These are phyloP conservation scores for Coptodon rendalli DNA, from an alignment of 2,113 vertebrate species.

Conservation along the genomic window DNA sequence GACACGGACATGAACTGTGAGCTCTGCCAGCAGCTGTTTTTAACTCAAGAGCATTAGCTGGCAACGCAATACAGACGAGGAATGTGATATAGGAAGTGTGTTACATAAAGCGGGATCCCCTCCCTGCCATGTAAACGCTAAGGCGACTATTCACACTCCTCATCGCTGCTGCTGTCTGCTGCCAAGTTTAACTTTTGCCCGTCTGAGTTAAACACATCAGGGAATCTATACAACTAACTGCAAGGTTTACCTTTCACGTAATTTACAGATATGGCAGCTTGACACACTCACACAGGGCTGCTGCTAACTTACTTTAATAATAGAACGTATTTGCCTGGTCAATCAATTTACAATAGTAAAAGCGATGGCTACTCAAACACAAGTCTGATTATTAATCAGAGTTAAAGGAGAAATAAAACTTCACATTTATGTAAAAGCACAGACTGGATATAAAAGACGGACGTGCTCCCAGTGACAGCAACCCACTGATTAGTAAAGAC, in stretches of 20 bases:
- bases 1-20: background rate
- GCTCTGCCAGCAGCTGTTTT: slow-evolving; percentile 37
- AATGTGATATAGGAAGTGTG: slow-evolving; percentile 52
- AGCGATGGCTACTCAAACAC: rapidly evolving
- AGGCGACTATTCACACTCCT: background rate
- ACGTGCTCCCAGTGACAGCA: background rate
- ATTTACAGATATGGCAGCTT: background rate
- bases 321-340: rapidly evolving
- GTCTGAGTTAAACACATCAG: background rate
- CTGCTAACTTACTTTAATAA: background rate
- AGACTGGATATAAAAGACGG: background rate
- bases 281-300: background rate
- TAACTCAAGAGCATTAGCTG: background rate
- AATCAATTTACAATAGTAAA: background rate
- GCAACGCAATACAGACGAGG: slow-evolving; percentile 11
- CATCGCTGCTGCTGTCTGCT: background rate
- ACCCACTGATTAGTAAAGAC: background rate
- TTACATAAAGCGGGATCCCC: slow-evolving; percentile 41
- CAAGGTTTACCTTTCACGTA: background rate
- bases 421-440: background rate
- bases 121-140: slow-evolving; percentile 18
- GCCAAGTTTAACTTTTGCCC: background rate
- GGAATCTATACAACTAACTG: background rate
- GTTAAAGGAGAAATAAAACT: background rate
- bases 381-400: rapidly evolving